Percentiles rank a stretch among this genome's conserved stretches.
phyloP scores from a whole-genome alignment of 2,888 invertebrate genomes.

The Graphium colonna region DNA sequence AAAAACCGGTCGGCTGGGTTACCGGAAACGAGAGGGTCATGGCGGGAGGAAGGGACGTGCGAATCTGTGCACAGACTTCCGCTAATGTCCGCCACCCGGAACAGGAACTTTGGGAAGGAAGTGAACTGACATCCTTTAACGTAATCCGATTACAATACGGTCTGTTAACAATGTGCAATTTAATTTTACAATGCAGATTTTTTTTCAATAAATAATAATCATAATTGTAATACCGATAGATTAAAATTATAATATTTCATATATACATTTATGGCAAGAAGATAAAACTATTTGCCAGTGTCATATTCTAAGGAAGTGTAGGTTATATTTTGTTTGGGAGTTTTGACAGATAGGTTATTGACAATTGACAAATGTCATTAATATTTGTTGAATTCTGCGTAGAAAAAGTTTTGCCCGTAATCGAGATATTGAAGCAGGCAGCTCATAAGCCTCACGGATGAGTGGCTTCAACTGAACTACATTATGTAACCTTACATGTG shows the following conservation, averaged over 20 bases:
- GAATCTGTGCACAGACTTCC: slow-evolving; percentile 63
- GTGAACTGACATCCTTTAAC: slow-evolving; percentile 15
- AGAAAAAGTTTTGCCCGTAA: neutral
- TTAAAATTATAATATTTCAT: no score
- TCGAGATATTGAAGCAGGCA: neutral
- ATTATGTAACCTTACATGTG: slow-evolving; percentile 20
- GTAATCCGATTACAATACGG: slow-evolving; percentile 11
- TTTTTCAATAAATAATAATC: no score
- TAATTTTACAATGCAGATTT: no score
- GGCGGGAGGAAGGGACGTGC: slow-evolving; percentile 43
- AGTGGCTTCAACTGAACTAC: slow-evolving; percentile 9
- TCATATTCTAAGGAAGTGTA: no score
- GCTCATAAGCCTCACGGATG: neutral
- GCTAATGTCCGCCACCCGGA: slow-evolving; percentile 51
- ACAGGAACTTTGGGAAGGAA: slow-evolving; percentile 41
- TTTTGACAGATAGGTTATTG: no score
- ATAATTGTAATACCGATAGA: no score
- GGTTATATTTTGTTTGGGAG: no score
- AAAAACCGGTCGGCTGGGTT: slow-evolving; percentile 60
- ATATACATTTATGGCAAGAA: no score
- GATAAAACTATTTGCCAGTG: no score
- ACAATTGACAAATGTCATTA: no score
- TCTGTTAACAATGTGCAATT: no score
- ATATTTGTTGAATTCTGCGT: no score
- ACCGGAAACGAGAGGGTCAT: slow-evolving; percentile 57